A percentile compares a stretch with the other conserved stretches of the same genome.
Conservation (phyloP, 1,140 invertebrate species). For the Lethrus apterus region DNA sequence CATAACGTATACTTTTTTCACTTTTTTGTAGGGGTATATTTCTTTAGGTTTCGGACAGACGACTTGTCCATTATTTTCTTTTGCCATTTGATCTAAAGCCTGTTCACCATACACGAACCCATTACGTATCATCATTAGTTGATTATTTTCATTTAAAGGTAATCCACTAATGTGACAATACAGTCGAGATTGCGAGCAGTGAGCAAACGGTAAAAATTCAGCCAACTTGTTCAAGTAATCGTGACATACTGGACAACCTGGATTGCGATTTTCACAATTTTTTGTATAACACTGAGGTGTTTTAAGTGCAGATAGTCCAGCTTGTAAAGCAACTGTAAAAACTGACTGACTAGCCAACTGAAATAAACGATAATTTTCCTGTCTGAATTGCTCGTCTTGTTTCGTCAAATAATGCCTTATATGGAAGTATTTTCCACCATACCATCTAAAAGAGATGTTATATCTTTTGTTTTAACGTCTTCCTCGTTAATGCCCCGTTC, state of each 20-base stretch:
- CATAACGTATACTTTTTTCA: conserved; percentile 95
- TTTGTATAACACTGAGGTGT: conserved; percentile 72
- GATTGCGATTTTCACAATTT: conserved; percentile 57
- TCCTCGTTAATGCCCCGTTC: conserved; percentile 61
- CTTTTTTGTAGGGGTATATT: conserved; percentile 78
- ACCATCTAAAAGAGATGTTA: conserved; percentile 72
- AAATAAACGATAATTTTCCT: conserved; percentile 90
- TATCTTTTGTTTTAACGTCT: conserved; percentile 55
- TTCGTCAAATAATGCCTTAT: conserved; percentile 47
- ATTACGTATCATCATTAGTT: conserved; percentile 96
- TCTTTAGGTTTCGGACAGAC: conserved; percentile 90
- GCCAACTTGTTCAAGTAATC: conserved; percentile 82
- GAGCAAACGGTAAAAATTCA: conserved; percentile 80
- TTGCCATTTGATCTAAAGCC: conserved; percentile 80
- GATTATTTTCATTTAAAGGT: conserved; percentile 95
- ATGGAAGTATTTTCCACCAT: conserved; percentile 70
- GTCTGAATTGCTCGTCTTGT: conserved; percentile 81
- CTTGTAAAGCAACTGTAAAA: conserved; percentile 84
- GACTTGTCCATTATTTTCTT: conserved; percentile 78
- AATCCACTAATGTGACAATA: conserved; percentile 87
- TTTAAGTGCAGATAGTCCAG: conserved; percentile 90
- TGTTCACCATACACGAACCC: conserved; percentile 96
- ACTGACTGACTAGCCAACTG: conserved; percentile 87
- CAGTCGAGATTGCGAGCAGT: conserved; percentile 90
- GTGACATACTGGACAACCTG: conserved; percentile 90